Conservation (phyloP, 2,888 invertebrate species). For the Mythimna lalbum region DNA sequence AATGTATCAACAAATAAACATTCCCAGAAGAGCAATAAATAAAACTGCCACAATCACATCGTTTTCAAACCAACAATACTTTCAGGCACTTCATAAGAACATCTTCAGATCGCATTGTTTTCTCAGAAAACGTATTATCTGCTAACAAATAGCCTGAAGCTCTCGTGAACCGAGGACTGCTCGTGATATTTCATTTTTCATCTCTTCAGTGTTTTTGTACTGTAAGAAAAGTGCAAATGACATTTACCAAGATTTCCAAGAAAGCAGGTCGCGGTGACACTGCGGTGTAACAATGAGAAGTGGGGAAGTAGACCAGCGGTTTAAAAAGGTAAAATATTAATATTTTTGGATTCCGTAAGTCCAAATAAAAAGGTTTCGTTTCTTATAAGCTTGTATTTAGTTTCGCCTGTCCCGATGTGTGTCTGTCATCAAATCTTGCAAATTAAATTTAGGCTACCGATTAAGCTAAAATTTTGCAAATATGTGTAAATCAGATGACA, state of each 20-base stretch:
- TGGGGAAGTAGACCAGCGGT: constrained; percentile 70
- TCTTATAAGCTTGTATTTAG: no score
- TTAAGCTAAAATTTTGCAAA: no score
- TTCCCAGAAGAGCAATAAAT: constrained; percentile 10
- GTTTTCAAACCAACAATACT: constrained; percentile 33
- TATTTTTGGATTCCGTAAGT: no score
- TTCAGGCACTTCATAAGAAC: constrained; percentile 38
- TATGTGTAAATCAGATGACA: no score
- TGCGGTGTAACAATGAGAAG: constrained; percentile 68
- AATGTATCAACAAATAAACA: constrained; percentile 1
- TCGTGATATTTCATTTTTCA: constrained; percentile 88
- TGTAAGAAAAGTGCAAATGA: constrained; percentile 86
- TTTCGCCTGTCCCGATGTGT: no score
- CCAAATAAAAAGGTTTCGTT: no score
- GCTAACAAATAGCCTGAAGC: constrained; percentile 60
- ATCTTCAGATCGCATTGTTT: constrained; percentile 53
- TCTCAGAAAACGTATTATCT: constrained; percentile 61
- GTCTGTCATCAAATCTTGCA: no score
- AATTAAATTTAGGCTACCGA: no score
- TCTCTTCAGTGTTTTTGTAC: constrained; percentile 80
- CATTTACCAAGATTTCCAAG: constrained; percentile 81
- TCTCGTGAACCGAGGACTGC: constrained; percentile 67
- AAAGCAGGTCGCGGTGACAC: constrained; percentile 75
- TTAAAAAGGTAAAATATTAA: constrained; percentile 3
- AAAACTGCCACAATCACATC: constrained; percentile 25